Evolutionary conservation across 2,888 invertebrate species (phyloP).

Genomic region (Papilio protenor): DNA sequence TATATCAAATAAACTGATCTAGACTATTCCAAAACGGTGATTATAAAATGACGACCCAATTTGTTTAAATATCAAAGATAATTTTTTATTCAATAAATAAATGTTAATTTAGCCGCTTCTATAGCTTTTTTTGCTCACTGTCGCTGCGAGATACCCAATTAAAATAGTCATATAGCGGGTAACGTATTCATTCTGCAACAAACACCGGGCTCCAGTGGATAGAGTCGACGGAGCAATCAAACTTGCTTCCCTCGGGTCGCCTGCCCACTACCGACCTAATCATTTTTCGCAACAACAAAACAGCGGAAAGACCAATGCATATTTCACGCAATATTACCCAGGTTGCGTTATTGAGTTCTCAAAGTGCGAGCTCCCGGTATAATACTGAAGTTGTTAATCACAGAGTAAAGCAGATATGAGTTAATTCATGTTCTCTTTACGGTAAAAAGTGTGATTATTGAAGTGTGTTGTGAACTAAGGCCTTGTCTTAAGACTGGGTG

Average conservation of each 20-base stretch:
- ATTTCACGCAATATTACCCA: constrained; percentile 76
- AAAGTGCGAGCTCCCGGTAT: constrained; percentile 61
- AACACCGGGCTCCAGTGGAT: constrained; percentile 73
- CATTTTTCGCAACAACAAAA: constrained; percentile 76
- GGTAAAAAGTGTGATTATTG: constrained; percentile 40
- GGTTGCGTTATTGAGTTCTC: constrained; percentile 72
- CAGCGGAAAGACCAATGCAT: constrained; percentile 76
- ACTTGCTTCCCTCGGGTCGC: constrained; percentile 74
- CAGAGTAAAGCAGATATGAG: neutral
- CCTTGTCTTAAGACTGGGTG: too few species aligned
- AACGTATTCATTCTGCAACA: constrained; percentile 77
- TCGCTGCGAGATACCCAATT: constrained; percentile 44
- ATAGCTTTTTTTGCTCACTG: neutral
- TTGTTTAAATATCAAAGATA: neutral
- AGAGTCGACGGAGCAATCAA: constrained; percentile 77
- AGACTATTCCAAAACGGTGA: neutral
- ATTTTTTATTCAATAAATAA: neutral
- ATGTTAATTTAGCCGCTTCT: neutral
- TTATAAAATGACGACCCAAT: neutral
- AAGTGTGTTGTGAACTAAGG: neutral
- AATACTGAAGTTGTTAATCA: constrained; percentile 22
- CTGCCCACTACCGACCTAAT: constrained; percentile 75
- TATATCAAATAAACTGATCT: neutral
- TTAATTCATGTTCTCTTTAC: constrained; percentile 3
- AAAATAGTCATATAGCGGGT: constrained; percentile 53